A percentile compares a stretch with the other conserved stretches of the same genome.
phyloP scores from a whole-genome alignment of 2,888 invertebrate genomes.

The Dynastes grantii region DNA sequence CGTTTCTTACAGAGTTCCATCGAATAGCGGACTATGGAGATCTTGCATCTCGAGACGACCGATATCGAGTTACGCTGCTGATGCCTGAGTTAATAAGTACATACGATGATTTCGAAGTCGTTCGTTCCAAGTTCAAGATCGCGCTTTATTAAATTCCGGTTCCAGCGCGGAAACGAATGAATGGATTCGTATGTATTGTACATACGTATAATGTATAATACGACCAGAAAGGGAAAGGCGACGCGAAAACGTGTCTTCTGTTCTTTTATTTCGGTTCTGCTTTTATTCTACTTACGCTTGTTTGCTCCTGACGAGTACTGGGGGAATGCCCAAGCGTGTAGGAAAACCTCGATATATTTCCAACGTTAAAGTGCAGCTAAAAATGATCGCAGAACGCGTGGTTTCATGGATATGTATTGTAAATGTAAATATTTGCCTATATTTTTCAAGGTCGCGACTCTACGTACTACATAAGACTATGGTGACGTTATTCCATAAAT shows the following conservation, averaged over 20 bases:
- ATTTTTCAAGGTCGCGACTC: not conserved
- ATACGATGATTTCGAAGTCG: constrained; percentile 7
- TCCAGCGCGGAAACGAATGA: constrained; percentile 30
- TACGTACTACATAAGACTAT: not conserved
- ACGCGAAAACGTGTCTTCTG: constrained; percentile 5
- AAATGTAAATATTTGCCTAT: constrained; percentile 26
- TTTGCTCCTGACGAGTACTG: not conserved
- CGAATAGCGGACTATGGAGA: constrained; percentile 13
- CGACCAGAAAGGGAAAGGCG: constrained; percentile 35
- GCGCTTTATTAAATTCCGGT: constrained; percentile 41
- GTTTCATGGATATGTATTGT: not conserved
- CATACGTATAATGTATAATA: not conserved
- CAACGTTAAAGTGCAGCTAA: not conserved
- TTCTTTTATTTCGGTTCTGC: constrained; percentile 16
- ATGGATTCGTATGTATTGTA: constrained; percentile 6
- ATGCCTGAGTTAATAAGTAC: not conserved
- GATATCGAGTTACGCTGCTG: constrained; percentile 25
- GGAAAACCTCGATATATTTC: not conserved
- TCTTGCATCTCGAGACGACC: not conserved
- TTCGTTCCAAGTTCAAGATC: constrained; percentile 37
- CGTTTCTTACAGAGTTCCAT: constrained; percentile 11
- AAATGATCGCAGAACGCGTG: not conserved
- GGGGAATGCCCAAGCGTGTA: constrained; percentile 7
- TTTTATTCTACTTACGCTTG: not conserved
- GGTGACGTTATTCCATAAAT: constrained; percentile 29